Percentiles rank a stretch among this genome's conserved stretches.
These are phyloP conservation scores for Nothocercus julius DNA, from an alignment of 2,113 vertebrate species.

Conservation along the genomic window DNA sequence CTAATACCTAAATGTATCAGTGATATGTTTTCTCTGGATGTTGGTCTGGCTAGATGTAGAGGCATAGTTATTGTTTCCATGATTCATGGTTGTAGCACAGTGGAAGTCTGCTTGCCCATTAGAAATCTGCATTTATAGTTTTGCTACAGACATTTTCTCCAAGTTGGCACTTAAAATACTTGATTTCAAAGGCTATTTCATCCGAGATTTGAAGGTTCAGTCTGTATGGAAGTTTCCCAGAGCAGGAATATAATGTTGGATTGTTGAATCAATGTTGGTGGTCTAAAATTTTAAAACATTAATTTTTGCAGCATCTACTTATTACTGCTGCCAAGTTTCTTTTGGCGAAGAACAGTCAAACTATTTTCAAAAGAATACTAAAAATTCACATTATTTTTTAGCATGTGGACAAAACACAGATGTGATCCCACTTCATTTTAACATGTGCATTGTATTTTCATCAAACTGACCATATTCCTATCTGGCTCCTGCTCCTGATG, in stretches of 20 bases:
- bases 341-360: constrained; percentile 37
- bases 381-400: constrained; percentile 15
- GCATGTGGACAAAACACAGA: constrained; percentile 39
- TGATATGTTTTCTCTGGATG: background rate
- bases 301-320: constrained; percentile 6
- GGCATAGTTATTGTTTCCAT: background rate
- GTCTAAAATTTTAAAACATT: constrained; percentile 42
- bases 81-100: background rate
- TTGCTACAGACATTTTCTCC: background rate
- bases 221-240: background rate
- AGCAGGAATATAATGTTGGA: background rate
- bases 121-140: constrained; percentile 17
- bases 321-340: constrained; percentile 38
- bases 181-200: background rate
- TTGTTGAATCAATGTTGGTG: constrained; percentile 40
- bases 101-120: background rate
- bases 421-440: constrained; percentile 43
- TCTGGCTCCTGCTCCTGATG: background rate
- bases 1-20: background rate
- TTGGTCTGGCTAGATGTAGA: background rate
- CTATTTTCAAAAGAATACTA: background rate
- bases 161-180: background rate
- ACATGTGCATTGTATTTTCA: constrained; percentile 52
- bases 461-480: constrained; percentile 14
- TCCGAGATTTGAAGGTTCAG: background rate